Base-by-base conservation (phyloP, 2,888 invertebrate species). In the Heliconius ismenius region DNA sequence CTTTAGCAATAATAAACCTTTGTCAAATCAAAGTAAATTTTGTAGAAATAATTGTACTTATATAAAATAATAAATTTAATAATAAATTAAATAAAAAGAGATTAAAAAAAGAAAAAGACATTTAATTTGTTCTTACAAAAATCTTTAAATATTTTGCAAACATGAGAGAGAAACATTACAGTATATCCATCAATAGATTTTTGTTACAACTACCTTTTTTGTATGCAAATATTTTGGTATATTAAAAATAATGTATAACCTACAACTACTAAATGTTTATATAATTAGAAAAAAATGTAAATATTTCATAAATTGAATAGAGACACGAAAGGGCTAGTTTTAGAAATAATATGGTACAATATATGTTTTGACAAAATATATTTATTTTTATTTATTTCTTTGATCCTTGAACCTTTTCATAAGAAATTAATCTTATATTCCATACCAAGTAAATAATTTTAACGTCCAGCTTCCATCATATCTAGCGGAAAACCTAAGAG, bases 401-500 rank as follows among this genome's bases (percentile, higher is more conserved):
- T 24, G 60, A 62, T 62, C 60, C 39, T 39, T 70, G 54, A 62
- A n/a, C 1, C 11, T 36, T 32, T 49, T 36, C 49, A 49, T 49
- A 49, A 49, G 49, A 2, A 49, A 7, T 28, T 13, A 24, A 24
- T 36, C 32, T 49, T 32, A 28, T 9, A 11, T 60, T 58, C 26
- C 21, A 13, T 39, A n/a, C 9, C 7, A 60, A 18, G 39, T 21
- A 26, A 7, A 62, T 36, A 10, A 36, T 69, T 75, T 90, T 90
- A 95, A 88, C 96, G 96, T 74, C 97, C 97, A 64, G 96, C 97
- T 76, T 96, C 96, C 83, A 96, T 96, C 95, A 97, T 95, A 79
- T 95, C 96, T 84, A 96, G 96, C 13, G 97, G 97, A 72, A 97
- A 88, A n/a, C 96, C 95, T 62, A 97, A 90, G n/a, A 97, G 92